Conservation (phyloP, 2,113 vertebrate species). For the Isurus oxyrinchus region DNA sequence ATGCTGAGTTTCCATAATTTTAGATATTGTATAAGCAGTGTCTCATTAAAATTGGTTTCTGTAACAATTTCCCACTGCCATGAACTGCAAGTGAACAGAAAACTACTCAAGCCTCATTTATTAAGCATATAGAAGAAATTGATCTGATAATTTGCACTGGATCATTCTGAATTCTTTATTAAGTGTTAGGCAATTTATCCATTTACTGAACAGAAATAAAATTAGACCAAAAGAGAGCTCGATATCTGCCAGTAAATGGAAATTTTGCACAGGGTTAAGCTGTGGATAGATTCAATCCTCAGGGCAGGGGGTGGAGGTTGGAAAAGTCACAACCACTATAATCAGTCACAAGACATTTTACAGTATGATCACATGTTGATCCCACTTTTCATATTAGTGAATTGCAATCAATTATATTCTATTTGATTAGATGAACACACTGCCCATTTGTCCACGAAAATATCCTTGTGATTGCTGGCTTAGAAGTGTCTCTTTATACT, state of each 20-base stretch:
- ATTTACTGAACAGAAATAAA: slow-evolving; percentile 8
- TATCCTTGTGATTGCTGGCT: neutral
- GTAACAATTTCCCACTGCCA: neutral
- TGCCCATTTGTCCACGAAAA: neutral
- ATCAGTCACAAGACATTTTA: neutral
- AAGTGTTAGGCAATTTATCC: neutral
- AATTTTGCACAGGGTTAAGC: neutral
- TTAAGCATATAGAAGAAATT: neutral
- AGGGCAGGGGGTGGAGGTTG: neutral
- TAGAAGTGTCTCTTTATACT: slow-evolving; percentile 16
- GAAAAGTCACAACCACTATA: neutral
- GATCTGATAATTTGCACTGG: neutral
- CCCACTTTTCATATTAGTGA: neutral
- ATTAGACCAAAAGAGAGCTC: neutral
- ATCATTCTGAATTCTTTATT: neutral
- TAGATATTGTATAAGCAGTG: neutral
- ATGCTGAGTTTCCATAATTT: neutral
- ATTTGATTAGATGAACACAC: slow-evolving; percentile 13
- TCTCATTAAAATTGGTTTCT: neutral
- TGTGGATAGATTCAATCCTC: neutral
- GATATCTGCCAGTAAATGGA: neutral
- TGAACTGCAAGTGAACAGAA: neutral
- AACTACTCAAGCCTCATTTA: neutral
- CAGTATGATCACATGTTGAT: neutral
- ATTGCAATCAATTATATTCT: neutral